A percentile compares a stretch with the other conserved stretches of the same genome.
phyloP scores from a whole-genome alignment of 2,113 vertebrate species.

The Phylloscopus trochilus region DNA sequence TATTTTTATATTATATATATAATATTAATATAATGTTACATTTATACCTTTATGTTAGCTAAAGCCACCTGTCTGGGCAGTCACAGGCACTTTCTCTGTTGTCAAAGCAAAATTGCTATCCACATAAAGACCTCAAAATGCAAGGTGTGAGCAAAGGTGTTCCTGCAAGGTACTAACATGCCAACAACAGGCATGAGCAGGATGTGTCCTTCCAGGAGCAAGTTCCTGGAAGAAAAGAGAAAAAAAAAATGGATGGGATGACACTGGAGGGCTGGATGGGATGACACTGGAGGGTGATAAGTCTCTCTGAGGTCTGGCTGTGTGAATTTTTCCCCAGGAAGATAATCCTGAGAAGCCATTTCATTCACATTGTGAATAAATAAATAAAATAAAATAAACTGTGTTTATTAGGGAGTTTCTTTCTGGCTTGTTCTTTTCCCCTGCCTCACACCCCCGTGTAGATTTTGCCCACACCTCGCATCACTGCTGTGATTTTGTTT shows the following conservation, averaged over 20 bases:
- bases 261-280: not conserved
- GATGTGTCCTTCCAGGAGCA: not conserved
- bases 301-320: not conserved
- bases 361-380: too few species aligned
- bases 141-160: too few species aligned
- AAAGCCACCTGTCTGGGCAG: not conserved
- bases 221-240: not conserved
- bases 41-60: not conserved
- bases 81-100: not conserved
- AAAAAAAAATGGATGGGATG: not conserved
- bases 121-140: not conserved
- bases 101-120: not conserved
- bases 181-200: not conserved
- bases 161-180: rapidly evolving
- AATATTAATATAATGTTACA: not conserved
- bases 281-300: not conserved
- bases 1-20: too few species aligned
- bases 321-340: not conserved
- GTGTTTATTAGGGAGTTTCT: too few species aligned
- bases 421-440: too few species aligned
- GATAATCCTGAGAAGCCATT: not conserved
- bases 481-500: not conserved
- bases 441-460: rapidly evolving
- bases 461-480: not conserved
- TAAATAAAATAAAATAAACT: too few species aligned